Base-by-base conservation (phyloP, 2,797 vertebrate species). In the Semaprochilodus insignis region DNA sequence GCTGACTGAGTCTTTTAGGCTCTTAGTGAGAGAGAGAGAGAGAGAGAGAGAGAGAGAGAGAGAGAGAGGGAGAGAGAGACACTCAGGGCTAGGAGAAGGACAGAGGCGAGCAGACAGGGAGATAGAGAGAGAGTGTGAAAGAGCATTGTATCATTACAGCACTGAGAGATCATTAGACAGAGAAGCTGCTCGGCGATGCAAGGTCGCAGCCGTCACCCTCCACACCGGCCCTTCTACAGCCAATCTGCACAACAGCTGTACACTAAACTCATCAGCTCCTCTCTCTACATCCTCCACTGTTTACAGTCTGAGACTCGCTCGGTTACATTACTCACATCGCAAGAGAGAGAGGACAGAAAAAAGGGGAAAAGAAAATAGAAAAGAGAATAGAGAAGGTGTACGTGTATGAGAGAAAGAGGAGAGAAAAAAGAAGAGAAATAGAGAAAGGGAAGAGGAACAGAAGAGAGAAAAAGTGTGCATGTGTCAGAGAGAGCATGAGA, bases 1-100 rank as follows among this genome's bases (percentile, higher is more conserved):
- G 95, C 95, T 96, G 95, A 96, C 94, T 93, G 90, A 85, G 91
- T 86, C 90, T 92, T 95, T 95, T 91, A 94, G 91, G 88, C 89
- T 88, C 87, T 90, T 91, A 89, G 84, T 87, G 81, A 90, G 88
- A 88, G 87, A 86, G 88, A 82, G 65, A 79, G 87, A 84, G 85
- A 73, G 81, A 40, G 67, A 90, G 88, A 48, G 74, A 73, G 66
- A 59, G 67, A 69, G 78, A 77, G 21, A 67, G 77, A 52, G 36
- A 40, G 65, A 62, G n/a, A 60, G 44, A 54, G 52, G 69, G 71
- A 52, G 65, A 52, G 80, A 48, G 27, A 67, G 40, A 62, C 69
- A 81, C 63, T 55, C 79, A 82, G 70, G 87, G 21, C 54, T 87
- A 83, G 67, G 82, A 73, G 76, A 80, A 23, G 31, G 80, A 75